These are phyloP conservation scores for Drosophila chauvacae DNA, from an alignment of 1,140 invertebrate genomes.

Conservation along the genomic window DNA sequence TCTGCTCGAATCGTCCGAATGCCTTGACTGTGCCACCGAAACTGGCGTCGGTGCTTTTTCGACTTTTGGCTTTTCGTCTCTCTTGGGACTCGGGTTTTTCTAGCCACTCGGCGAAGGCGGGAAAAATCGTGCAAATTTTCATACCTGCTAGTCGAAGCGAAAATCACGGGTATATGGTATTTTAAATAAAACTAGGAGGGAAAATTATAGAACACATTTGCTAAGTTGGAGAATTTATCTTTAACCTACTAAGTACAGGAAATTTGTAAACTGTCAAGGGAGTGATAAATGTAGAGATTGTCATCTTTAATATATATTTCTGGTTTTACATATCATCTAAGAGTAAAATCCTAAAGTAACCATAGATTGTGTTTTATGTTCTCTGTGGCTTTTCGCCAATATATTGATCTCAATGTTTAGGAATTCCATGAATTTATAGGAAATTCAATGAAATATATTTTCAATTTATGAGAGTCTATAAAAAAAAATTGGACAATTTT, in stretches of 20 bases:
- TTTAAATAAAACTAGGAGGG: background rate
- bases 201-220: background rate
- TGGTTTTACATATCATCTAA: background rate
- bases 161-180: constrained; percentile 29
- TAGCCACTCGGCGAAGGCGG: constrained; percentile 28
- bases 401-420: background rate
- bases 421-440: background rate
- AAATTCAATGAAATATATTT: background rate
- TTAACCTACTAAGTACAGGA: background rate
- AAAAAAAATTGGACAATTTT: background rate
- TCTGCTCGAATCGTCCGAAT: constrained; percentile 56
- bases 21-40: constrained; percentile 76
- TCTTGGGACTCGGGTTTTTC: constrained; percentile 36
- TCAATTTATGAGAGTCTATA: background rate
- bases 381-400: background rate
- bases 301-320: background rate
- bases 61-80: constrained; percentile 32
- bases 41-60: constrained; percentile 53
- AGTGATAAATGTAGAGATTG: background rate
- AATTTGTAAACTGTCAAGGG: constrained; percentile 12
- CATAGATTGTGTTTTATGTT: background rate
- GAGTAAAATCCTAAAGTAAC: background rate
- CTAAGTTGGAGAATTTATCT: constrained; percentile 10
- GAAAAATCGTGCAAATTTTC: constrained; percentile 37
- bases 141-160: constrained; percentile 23